Evolutionary conservation across 1,140 invertebrate genomes (phyloP).

Genomic region (Polyergus mexicanus): DNA sequence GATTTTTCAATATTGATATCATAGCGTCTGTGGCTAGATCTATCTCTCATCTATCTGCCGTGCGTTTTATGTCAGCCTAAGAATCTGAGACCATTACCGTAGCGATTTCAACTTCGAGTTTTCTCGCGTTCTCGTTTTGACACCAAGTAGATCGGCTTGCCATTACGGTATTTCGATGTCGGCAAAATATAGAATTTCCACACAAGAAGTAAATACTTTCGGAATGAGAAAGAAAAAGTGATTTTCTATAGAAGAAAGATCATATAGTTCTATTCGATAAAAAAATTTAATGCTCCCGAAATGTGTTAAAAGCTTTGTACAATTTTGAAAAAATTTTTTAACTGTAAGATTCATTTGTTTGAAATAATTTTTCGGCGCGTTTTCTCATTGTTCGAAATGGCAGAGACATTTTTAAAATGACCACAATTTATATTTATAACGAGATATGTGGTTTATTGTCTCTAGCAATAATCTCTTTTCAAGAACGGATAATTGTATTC

Average conservation of each 20-base stretch:
- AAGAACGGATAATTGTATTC: too few species aligned
- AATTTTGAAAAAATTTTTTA: not conserved
- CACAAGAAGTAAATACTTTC: slow-evolving; percentile 1
- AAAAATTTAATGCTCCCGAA: not conserved
- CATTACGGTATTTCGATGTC: not conserved
- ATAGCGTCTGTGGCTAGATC: slow-evolving; percentile 7
- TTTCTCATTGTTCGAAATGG: not conserved
- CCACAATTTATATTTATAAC: too few species aligned
- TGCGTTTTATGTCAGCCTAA: not conserved
- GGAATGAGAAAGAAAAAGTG: not conserved
- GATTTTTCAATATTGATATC: slow-evolving; percentile 8
- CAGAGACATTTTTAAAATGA: not conserved
- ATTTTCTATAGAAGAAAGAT: not conserved
- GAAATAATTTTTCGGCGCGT: not conserved
- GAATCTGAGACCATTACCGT: slow-evolving; percentile 18
- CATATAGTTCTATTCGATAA: not conserved
- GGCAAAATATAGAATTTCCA: slow-evolving; percentile 33
- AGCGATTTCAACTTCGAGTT: slow-evolving; percentile 21
- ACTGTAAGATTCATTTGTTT: not conserved
- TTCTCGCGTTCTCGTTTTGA: not conserved
- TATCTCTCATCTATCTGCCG: slow-evolving; percentile 10
- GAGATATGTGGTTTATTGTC: too few species aligned
- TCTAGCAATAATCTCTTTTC: too few species aligned
- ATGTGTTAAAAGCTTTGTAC: not conserved
- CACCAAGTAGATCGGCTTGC: not conserved